These are phyloP conservation scores for Vultur gryphus DNA, from an alignment of 2,797 vertebrate genomes.

Conservation along the genomic window DNA sequence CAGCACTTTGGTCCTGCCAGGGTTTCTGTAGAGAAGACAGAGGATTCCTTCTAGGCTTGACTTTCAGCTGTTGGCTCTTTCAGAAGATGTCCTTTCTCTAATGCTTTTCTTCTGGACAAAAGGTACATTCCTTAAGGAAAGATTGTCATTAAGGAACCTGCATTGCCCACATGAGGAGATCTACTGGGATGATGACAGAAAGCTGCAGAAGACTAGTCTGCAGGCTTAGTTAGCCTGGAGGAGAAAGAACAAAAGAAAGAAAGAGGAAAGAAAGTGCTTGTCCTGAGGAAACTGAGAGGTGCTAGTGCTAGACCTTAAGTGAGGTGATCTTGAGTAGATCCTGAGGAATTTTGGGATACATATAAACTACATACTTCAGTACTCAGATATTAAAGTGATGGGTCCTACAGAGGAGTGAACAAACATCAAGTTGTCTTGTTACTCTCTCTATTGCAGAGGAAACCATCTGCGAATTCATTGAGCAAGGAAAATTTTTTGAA, in stretches of 20 bases:
- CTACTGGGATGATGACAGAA: background rate
- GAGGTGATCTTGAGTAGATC: background rate
- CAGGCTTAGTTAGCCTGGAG: background rate
- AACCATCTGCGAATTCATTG: constrained; percentile 11
- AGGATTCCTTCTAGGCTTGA: background rate
- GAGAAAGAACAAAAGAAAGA: background rate
- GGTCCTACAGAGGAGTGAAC: background rate
- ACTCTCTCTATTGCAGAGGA: constrained; percentile 49
- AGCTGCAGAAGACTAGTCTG: background rate
- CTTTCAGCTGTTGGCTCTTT: background rate
- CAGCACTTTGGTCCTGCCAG: background rate
- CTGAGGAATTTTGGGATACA: background rate
- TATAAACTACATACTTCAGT: background rate
- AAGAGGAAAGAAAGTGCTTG: background rate
- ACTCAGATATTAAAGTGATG: background rate
- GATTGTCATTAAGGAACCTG: background rate
- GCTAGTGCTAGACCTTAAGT: background rate
- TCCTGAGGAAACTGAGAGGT: background rate
- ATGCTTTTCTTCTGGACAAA: background rate
- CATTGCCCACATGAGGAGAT: background rate
- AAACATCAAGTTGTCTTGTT: background rate
- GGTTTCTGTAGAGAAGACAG: background rate
- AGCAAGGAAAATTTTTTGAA: constrained; percentile 36
- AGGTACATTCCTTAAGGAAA: background rate
- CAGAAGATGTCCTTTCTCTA: background rate